A percentile compares a stretch with the other conserved stretches of the same genome.
phyloP scores from a whole-genome alignment of 1,140 invertebrate genomes.

The Tetragnatha versicolor region DNA sequence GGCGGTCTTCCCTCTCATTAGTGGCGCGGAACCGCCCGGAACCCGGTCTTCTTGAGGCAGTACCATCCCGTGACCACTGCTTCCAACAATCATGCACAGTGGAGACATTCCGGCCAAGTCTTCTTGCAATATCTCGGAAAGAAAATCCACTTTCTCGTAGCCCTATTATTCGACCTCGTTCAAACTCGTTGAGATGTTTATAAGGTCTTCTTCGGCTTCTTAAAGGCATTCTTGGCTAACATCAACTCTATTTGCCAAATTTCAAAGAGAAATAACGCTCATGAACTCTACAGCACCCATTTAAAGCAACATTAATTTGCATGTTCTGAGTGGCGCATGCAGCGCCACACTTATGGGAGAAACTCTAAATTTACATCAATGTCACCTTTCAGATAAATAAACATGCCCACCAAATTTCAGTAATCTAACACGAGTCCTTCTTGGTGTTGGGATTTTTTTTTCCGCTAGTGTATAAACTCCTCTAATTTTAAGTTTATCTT shows the following conservation, averaged over 20 bases:
- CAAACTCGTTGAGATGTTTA: background rate
- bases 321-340: background rate
- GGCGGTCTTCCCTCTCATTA: background rate
- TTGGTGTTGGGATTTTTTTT: no score
- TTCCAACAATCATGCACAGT: background rate
- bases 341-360: background rate
- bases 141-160: background rate
- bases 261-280: background rate
- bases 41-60: background rate
- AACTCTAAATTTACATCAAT: background rate
- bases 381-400: background rate
- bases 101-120: background rate
- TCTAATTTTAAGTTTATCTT: no score
- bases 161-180: background rate
- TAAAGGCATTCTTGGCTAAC: conserved; percentile 2
- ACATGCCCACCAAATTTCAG: background rate
- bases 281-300: background rate
- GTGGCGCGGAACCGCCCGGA: background rate
- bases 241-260: background rate
- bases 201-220: background rate
- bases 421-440: background rate
- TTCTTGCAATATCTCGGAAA: background rate
- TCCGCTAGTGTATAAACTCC: no score
- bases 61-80: background rate
- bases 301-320: background rate